These are phyloP conservation scores for Conus canariensis DNA, from an alignment of 2,888 invertebrate genomes.

Conservation along the genomic window DNA sequence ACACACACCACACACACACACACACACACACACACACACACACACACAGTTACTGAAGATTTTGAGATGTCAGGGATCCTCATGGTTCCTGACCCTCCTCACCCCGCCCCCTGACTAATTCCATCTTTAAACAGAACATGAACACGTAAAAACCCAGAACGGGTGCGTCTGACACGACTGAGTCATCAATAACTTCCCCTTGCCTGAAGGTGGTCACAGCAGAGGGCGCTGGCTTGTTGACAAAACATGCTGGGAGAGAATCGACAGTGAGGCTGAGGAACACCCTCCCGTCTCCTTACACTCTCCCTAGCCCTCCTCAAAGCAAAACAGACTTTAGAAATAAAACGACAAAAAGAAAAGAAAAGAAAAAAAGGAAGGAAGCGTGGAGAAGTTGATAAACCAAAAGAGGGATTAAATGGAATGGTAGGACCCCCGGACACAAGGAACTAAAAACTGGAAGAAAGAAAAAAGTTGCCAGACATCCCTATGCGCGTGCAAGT, in stretches of 20 bases:
- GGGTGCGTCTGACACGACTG: constrained; percentile 9
- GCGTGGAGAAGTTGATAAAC: neutral
- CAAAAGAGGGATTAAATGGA: too few species aligned
- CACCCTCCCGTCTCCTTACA: neutral
- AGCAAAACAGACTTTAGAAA: neutral
- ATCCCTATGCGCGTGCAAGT: neutral
- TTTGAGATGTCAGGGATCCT: too few species aligned
- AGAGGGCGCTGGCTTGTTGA: constrained; percentile 29
- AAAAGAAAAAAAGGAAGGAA: neutral
- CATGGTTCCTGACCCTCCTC: neutral
- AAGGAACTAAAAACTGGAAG: too few species aligned
- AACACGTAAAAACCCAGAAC: neutral
- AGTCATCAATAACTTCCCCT: constrained; percentile 24
- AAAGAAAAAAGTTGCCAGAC: neutral
- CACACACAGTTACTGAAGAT: too few species aligned
- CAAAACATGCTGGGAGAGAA: constrained; percentile 34
- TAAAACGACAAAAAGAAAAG: neutral
- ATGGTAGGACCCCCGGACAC: too few species aligned
- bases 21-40: too few species aligned
- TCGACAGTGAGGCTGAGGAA: neutral
- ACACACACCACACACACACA: too few species aligned
- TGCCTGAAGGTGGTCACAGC: constrained; percentile 1
- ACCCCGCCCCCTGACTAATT: neutral
- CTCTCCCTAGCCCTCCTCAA: too few species aligned
- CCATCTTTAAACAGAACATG: neutral